A percentile compares a stretch with the other conserved stretches of the same genome.
phyloP scores from a whole-genome alignment of 2,888 invertebrate genomes.

The Philhelius pedissequus region DNA sequence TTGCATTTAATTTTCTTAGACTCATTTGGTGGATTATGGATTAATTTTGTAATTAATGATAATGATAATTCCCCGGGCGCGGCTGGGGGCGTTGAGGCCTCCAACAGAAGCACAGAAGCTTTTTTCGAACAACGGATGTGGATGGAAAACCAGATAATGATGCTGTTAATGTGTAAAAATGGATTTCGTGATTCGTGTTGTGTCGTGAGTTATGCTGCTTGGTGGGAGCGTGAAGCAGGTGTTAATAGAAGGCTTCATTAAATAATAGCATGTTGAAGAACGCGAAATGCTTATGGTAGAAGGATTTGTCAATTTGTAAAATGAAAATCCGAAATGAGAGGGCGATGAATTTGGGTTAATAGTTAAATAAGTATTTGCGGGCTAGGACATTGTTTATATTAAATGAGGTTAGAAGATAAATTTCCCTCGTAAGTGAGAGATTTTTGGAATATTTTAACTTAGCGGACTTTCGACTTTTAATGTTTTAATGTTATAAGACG shows the following conservation, averaged over 20 bases:
- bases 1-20: neutral
- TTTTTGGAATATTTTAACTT: neutral
- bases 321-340: slow-evolving; percentile 6
- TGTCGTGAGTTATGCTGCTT: too few species aligned
- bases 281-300: neutral
- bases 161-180: slow-evolving; percentile 30
- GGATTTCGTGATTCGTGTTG: slow-evolving; percentile 7
- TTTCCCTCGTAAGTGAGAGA: neutral
- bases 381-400: neutral
- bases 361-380: neutral
- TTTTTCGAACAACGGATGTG: neutral
- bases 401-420: neutral
- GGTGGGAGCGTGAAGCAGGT: slow-evolving; percentile 12
- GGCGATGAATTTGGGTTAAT: slow-evolving; percentile 26
- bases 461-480: too few species aligned
- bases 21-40: slow-evolving; percentile 15
- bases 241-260: neutral
- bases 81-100: neutral
- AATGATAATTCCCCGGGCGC: neutral
- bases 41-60: slow-evolving; percentile 39
- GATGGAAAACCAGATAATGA: slow-evolving; percentile 4
- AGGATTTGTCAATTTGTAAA: slow-evolving; percentile 20
- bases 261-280: neutral
- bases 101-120: neutral
- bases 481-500: too few species aligned